These are phyloP conservation scores for Eriosoma lanigerum DNA, from an alignment of 1,140 invertebrate genomes.

Conservation along the genomic window DNA sequence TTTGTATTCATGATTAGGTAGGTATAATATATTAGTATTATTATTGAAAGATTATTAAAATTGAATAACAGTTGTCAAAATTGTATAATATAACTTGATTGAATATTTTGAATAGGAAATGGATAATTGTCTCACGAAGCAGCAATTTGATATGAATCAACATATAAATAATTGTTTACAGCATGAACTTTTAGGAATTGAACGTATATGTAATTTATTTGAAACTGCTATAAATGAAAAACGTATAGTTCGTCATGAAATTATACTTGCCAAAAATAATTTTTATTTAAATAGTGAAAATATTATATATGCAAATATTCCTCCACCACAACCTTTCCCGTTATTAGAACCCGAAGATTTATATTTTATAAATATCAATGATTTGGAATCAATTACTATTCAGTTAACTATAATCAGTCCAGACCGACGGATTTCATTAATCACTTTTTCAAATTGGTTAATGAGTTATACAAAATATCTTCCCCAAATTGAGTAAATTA, in stretches of 20 bases:
- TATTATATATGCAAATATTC: background rate
- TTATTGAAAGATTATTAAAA: too few relatives aligned
- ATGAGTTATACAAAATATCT: background rate
- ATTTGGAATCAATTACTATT: background rate
- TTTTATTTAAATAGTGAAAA: conserved; percentile 16
- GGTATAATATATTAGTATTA: too few relatives aligned
- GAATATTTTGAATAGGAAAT: conserved; percentile 35
- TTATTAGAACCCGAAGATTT: background rate
- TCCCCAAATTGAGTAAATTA: background rate
- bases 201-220: conserved; percentile 31
- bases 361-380: background rate
- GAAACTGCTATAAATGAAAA: conserved; percentile 7
- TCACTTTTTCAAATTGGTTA: background rate
- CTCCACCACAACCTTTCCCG: background rate
- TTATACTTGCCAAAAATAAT: background rate
- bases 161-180: conserved; percentile 16
- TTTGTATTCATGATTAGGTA: too few relatives aligned
- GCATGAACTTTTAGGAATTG: background rate
- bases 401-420: background rate
- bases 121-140: background rate
- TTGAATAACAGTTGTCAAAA: too few relatives aligned
- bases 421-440: conserved; percentile 1
- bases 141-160: background rate
- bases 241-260: conserved; percentile 23
- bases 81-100: too few relatives aligned